A percentile compares a stretch with the other conserved stretches of the same genome.
Conservation (phyloP, 53 echinoderm and acorn worm genomes). For the Astropecten irregularis region DNA sequence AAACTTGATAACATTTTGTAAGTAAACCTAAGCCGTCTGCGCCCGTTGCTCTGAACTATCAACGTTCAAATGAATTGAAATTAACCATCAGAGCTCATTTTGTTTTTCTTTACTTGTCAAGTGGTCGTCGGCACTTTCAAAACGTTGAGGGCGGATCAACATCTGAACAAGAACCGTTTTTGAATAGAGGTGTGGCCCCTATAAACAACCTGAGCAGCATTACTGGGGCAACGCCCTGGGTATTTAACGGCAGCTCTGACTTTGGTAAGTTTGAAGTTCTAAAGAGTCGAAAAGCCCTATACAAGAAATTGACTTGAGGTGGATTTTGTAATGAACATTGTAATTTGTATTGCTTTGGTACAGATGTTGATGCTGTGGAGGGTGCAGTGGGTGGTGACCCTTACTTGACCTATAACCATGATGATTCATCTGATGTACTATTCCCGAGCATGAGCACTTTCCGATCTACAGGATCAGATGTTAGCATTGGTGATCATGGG, state of each 20-base stretch:
- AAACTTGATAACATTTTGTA: too few species aligned
- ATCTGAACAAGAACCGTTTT: constrained; percentile 59
- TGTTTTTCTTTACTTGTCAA: background rate
- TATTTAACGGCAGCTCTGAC: constrained; percentile 48
- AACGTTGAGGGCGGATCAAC: constrained; percentile 28
- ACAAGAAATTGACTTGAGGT: too few species aligned
- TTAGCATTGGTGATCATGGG: constrained; percentile 68
- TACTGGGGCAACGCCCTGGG: constrained; percentile 40
- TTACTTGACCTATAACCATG: constrained; percentile 72
- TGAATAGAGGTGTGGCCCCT: constrained; percentile 17
- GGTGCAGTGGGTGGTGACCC: constrained; percentile 73
- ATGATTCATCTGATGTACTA: constrained; percentile 65
- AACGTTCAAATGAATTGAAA: background rate
- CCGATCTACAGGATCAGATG: constrained; percentile 72
- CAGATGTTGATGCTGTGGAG: constrained; percentile 54
- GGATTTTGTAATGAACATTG: background rate
- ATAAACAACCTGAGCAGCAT: constrained; percentile 60
- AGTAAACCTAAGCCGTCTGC: too few species aligned
- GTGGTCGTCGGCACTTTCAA: constrained; percentile 10
- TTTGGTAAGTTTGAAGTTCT: too few species aligned
- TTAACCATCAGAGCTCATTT: background rate
- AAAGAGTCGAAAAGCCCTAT: too few species aligned
- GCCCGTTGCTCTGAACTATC: background rate
- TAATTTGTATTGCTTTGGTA: too few species aligned
- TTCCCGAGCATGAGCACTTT: constrained; percentile 84